Conservation (phyloP, 2,113 vertebrate genomes). For the Talpa occidentalis region DNA sequence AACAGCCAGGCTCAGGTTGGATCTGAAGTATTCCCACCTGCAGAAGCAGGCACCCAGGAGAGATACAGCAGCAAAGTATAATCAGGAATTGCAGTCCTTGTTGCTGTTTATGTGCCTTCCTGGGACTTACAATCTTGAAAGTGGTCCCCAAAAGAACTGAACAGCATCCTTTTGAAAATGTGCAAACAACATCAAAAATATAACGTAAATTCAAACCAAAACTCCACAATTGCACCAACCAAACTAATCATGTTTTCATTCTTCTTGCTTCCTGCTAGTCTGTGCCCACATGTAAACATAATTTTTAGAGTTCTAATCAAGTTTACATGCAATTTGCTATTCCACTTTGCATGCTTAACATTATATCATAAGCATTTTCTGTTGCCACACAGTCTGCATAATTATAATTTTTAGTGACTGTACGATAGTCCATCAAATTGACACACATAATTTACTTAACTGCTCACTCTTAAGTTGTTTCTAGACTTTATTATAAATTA, state of each 20-base stretch:
- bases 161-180: background rate
- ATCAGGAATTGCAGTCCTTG: background rate
- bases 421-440: slow-evolving; percentile 70
- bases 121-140: background rate
- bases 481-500: slow-evolving; percentile 67
- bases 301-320: slow-evolving; percentile 72
- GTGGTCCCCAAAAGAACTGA: slow-evolving; percentile 12
- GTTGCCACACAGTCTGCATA: slow-evolving; percentile 54
- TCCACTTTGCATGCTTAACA: slow-evolving; percentile 35
- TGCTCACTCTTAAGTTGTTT: slow-evolving; percentile 57
- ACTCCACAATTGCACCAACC: background rate
- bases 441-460: slow-evolving; percentile 67
- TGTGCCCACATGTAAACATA: slow-evolving; percentile 68
- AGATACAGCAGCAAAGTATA: background rate
- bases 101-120: slow-evolving; percentile 36
- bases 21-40: slow-evolving; percentile 53
- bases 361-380: slow-evolving; percentile 63
- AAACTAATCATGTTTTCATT: slow-evolving; percentile 51
- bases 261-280: slow-evolving; percentile 41
- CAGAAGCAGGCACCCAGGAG: slow-evolving; percentile 45
- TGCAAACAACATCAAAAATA: slow-evolving; percentile 1
- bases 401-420: slow-evolving; percentile 73
- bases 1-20: background rate
- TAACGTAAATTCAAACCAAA: background rate
- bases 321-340: slow-evolving; percentile 61